Evolutionary conservation across 2,113 vertebrate genomes (phyloP).

Genomic region (Castor canadensis): DNA sequence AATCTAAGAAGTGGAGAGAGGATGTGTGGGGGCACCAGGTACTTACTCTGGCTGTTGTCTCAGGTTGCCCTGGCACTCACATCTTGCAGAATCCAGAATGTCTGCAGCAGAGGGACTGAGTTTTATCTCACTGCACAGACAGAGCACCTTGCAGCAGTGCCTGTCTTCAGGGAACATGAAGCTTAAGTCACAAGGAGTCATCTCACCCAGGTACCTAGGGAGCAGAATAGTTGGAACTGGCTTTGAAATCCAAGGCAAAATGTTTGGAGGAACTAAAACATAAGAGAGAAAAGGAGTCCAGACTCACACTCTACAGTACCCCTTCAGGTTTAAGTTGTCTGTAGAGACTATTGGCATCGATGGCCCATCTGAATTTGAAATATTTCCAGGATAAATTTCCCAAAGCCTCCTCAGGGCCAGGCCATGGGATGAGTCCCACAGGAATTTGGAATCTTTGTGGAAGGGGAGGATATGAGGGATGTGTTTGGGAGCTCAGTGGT

Average conservation of each 20-base stretch:
- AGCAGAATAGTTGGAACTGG: not conserved
- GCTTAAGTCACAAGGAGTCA: not conserved
- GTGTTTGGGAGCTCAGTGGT: not conserved
- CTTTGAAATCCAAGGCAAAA: not conserved
- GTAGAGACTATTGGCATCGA: not conserved
- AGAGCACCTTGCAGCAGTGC: not conserved
- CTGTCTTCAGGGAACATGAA: not conserved
- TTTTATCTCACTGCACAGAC: conserved; percentile 21
- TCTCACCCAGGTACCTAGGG: not conserved
- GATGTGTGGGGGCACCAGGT: not conserved
- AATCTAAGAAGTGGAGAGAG: not conserved
- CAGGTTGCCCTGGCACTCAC: not conserved
- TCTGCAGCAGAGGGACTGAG: not conserved
- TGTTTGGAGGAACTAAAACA: not conserved
- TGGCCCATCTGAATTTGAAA: not conserved
- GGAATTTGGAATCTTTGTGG: not conserved
- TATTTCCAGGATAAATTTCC: not conserved
- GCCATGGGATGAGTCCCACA: not conserved
- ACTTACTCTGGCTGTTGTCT: conserved; percentile 14
- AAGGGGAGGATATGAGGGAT: not conserved
- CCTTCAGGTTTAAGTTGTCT: not conserved
- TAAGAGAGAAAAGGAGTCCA: not conserved
- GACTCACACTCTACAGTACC: not conserved
- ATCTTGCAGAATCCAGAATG: not conserved
- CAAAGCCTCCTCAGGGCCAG: not conserved